A percentile compares a stretch with the other conserved stretches of the same genome.
Conservation (phyloP, 2,888 invertebrate species). For the Dinocampus coccinellae region DNA sequence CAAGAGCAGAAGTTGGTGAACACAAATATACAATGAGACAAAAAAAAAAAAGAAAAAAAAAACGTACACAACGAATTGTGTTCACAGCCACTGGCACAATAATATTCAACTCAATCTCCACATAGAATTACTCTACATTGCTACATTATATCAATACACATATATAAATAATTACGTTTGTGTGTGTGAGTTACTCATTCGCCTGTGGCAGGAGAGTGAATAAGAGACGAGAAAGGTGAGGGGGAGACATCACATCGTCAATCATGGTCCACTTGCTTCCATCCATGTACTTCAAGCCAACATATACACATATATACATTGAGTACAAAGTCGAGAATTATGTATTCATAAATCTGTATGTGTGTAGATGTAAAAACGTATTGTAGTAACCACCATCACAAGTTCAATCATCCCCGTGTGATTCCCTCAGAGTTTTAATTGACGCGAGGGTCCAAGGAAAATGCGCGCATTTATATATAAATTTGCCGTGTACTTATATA, state of each 20-base stretch:
- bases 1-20: constrained; percentile 33
- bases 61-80: background rate
- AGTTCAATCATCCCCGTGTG: constrained; percentile 44
- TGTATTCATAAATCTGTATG: background rate
- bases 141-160: background rate
- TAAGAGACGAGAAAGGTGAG: constrained; percentile 36
- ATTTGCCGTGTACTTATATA: too few relatives aligned
- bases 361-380: constrained; percentile 6
- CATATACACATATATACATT: background rate
- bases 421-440: constrained; percentile 57
- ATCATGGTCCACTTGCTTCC: constrained; percentile 65
- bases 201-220: constrained; percentile 44
- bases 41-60: too few relatives aligned
- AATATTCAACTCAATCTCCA: constrained; percentile 39
- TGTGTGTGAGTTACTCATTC: background rate
- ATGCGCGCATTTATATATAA: background rate
- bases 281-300: constrained; percentile 48
- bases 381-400: constrained; percentile 27
- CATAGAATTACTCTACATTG: background rate
- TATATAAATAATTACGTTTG: constrained; percentile 29
- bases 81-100: constrained; percentile 19
- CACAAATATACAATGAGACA: too few relatives aligned
- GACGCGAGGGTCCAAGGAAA: constrained; percentile 52
- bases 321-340: constrained; percentile 6
- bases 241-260: constrained; percentile 60